phyloP scores from a whole-genome alignment of 2,888 invertebrate genomes.

The Torymus auratus region DNA sequence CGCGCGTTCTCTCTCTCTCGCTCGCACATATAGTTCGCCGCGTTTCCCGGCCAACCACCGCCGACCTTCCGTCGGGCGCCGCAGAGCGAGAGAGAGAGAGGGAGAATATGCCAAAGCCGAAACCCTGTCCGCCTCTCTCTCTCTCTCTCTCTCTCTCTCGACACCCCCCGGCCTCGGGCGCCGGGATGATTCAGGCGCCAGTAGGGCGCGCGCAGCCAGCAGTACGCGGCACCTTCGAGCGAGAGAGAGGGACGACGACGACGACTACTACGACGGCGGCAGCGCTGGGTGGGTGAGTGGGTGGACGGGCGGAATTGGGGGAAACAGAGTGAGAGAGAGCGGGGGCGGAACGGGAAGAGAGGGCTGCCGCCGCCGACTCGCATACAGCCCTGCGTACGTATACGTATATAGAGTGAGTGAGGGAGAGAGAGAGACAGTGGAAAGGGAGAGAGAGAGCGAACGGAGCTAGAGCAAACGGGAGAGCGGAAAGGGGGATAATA shows the following conservation, averaged over 20 bases:
- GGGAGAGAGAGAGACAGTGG: constrained; percentile 48
- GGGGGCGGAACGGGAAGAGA: constrained; percentile 56
- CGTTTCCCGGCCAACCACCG: constrained; percentile 70
- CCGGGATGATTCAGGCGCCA: constrained; percentile 76
- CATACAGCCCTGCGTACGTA: constrained; percentile 56
- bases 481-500: constrained; percentile 68
- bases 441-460: constrained; percentile 55
- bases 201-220: constrained; percentile 73
- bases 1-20: constrained; percentile 59
- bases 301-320: constrained; percentile 65
- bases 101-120: constrained; percentile 60
- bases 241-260: constrained; percentile 56
- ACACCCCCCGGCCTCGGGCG: constrained; percentile 70
- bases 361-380: constrained; percentile 55
- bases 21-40: constrained; percentile 52
- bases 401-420: constrained; percentile 56
- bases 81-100: constrained; percentile 41
- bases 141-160: no score
- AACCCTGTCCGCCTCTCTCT: constrained; percentile 55
- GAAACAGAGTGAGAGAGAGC: constrained; percentile 70
- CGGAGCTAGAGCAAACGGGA: constrained; percentile 57
- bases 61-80: constrained; percentile 59
- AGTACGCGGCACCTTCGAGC: constrained; percentile 65
- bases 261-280: neutral
- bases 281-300: constrained; percentile 53